phyloP scores from a whole-genome alignment of 1,140 invertebrate species.

The Plodia interpunctella region DNA sequence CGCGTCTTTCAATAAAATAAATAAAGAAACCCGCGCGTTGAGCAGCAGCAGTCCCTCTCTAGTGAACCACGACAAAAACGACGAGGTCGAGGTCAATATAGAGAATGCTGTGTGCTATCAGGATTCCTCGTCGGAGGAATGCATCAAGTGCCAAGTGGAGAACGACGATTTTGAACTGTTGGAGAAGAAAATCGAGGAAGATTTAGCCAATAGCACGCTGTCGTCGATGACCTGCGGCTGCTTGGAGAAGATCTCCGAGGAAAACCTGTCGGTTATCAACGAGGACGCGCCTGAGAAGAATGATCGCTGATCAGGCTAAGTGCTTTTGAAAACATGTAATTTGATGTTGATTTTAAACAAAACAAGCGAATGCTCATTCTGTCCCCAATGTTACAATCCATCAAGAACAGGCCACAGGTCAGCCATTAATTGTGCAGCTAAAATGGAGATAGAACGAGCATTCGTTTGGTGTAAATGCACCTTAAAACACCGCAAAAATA shows the following conservation, averaged over 20 bases:
- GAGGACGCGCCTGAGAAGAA: conserved; percentile 38
- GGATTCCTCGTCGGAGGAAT: conserved; percentile 67
- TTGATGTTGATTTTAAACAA: too few relatives aligned
- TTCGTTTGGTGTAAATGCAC: neutral
- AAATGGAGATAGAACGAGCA: too few relatives aligned
- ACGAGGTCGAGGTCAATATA: conserved; percentile 61
- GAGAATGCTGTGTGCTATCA: conserved; percentile 63
- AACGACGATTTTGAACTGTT: conserved; percentile 60
- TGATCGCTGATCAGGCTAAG: conserved; percentile 20
- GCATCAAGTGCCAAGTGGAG: conserved; percentile 46
- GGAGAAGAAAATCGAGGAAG: conserved; percentile 58
- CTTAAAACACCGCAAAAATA: too few relatives aligned
- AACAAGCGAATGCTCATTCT: too few relatives aligned
- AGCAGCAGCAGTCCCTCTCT: conserved; percentile 56
- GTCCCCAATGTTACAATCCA: too few relatives aligned
- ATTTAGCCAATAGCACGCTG: conserved; percentile 37
- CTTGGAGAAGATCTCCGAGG: conserved; percentile 65
- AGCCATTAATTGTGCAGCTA: too few relatives aligned
- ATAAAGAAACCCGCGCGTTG: conserved; percentile 33
- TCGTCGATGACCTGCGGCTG: conserved; percentile 40
- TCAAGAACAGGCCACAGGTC: too few relatives aligned
- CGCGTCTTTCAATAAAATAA: conserved; percentile 33
- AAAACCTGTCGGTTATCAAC: conserved; percentile 56
- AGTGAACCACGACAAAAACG: conserved; percentile 33
- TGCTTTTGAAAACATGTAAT: too few relatives aligned